Percentiles rank a stretch among this genome's conserved stretches.
Evolutionary conservation across 2,113 vertebrate species (phyloP).

Genomic region (Anhinga rufa): DNA sequence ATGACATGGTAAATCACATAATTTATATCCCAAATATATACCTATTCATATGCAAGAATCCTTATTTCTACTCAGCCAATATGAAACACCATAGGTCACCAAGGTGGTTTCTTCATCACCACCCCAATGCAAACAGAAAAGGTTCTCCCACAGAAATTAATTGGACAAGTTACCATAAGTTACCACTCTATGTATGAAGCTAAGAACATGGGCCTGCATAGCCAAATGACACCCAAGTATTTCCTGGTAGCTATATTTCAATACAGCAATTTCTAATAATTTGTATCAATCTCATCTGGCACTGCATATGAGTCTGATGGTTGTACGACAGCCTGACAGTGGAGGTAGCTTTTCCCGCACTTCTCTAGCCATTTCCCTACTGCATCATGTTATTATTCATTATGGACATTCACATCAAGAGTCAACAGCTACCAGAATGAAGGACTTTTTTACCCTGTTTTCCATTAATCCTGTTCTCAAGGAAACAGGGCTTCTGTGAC

Average conservation of each 20-base stretch:
- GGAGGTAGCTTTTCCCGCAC: not conserved
- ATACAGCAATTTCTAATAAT: not conserved
- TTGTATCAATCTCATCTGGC: not conserved
- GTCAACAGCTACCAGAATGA: not conserved
- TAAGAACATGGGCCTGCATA: not conserved
- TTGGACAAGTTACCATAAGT: not conserved
- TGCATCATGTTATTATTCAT: not conserved
- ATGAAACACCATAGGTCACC: not conserved
- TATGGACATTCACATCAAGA: not conserved
- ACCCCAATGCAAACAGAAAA: not conserved
- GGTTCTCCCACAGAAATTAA: not conserved
- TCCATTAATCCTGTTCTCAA: not conserved
- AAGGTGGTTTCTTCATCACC: not conserved
- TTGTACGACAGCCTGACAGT: not conserved
- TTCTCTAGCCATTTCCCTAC: not conserved
- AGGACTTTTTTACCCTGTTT: not conserved
- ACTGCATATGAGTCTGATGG: not conserved
- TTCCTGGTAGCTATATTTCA: not conserved
- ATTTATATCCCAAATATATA: not conserved
- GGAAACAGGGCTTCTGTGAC: not conserved
- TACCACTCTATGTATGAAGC: not conserved
- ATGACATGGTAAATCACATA: not conserved
- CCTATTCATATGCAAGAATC: not conserved
- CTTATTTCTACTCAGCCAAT: not conserved
- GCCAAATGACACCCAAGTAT: not conserved